Conservation (phyloP, 2,797 vertebrate genomes). For the Oryzias sinensis region DNA sequence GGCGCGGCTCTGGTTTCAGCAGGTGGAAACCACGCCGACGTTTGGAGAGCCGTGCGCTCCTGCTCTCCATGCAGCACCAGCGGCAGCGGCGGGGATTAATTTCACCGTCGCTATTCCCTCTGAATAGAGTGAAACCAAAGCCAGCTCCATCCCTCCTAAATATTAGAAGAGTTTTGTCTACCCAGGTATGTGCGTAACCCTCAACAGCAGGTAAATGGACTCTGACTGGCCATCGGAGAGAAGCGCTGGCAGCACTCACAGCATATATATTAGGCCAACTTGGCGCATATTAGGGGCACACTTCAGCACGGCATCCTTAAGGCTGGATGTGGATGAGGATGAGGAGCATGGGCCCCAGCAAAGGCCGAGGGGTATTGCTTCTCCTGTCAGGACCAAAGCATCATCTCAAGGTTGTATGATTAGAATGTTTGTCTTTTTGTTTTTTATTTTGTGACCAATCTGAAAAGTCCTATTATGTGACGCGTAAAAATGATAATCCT, state of each 20-base stretch:
- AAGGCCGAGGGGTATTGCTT: slow-evolving; percentile 11
- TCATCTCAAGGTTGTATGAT: slow-evolving; percentile 64
- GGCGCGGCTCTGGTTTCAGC: slow-evolving; percentile 72
- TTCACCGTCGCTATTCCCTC: slow-evolving; percentile 69
- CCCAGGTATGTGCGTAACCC: slow-evolving; percentile 73
- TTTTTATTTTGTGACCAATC: not conserved
- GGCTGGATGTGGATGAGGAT: slow-evolving; percentile 3
- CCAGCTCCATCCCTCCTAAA: slow-evolving; percentile 68
- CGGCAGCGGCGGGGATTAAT: slow-evolving; percentile 69
- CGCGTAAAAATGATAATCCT: not conserved
- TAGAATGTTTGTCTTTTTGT: not conserved
- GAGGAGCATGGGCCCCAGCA: slow-evolving; percentile 22
- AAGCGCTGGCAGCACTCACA: slow-evolving; percentile 57
- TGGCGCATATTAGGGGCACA: slow-evolving; percentile 11
- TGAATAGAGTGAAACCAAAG: slow-evolving; percentile 76
- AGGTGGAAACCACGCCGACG: slow-evolving; percentile 70
- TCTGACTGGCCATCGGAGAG: slow-evolving; percentile 52
- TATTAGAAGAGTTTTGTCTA: slow-evolving; percentile 66
- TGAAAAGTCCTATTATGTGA: not conserved
- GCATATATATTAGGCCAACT: slow-evolving; percentile 74
- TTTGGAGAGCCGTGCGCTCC: slow-evolving; percentile 29
- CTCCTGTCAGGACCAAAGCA: slow-evolving; percentile 13
- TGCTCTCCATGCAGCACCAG: slow-evolving; percentile 34
- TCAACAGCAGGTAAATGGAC: slow-evolving; percentile 83
- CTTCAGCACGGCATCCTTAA: not conserved